These are phyloP conservation scores for Ornithoptera priamus DNA, from an alignment of 2,888 invertebrate species.

Conservation along the genomic window DNA sequence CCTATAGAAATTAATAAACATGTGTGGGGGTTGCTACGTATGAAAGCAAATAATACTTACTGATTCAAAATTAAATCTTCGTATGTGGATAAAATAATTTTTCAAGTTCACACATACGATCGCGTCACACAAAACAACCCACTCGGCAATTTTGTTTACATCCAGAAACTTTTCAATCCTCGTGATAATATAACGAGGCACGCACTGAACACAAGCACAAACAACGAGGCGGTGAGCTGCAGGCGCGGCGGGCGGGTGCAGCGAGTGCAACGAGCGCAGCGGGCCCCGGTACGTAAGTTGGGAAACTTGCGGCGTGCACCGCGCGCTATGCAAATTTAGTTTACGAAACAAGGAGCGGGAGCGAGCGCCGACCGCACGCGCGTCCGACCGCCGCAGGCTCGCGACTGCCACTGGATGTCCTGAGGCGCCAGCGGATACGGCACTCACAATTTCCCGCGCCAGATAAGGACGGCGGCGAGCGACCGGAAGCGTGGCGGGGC, in stretches of 20 bases:
- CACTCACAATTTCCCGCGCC: slow-evolving; percentile 66
- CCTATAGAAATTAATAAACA: too few species aligned
- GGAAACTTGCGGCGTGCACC: slow-evolving; percentile 38
- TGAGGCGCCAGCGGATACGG: slow-evolving; percentile 55
- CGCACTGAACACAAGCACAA: slow-evolving; percentile 25
- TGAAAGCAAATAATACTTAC: too few species aligned
- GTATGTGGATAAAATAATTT: too few species aligned
- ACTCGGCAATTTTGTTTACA: background rate
- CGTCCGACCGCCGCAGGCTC: slow-evolving; percentile 51
- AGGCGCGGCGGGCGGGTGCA: slow-evolving; percentile 7
- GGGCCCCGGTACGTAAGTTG: slow-evolving; percentile 35
- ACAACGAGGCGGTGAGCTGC: background rate
- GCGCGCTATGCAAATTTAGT: slow-evolving; percentile 41
- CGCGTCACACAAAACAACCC: too few species aligned
- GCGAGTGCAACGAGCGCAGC: slow-evolving; percentile 2
- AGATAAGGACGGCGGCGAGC: slow-evolving; percentile 49
- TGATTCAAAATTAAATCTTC: too few species aligned
- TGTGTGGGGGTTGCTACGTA: too few species aligned
- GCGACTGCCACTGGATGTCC: slow-evolving; percentile 60
- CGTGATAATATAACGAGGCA: slow-evolving; percentile 10
- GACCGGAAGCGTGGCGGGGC: slow-evolving; percentile 51
- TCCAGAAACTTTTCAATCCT: slow-evolving; percentile 1
- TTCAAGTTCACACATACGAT: too few species aligned
- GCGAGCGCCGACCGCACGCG: slow-evolving; percentile 41
- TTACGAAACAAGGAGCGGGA: slow-evolving; percentile 41